A percentile compares a stretch with the other conserved stretches of the same genome.
Evolutionary conservation across 2,113 vertebrate genomes (phyloP).

Genomic region (Lagopus leucura): DNA sequence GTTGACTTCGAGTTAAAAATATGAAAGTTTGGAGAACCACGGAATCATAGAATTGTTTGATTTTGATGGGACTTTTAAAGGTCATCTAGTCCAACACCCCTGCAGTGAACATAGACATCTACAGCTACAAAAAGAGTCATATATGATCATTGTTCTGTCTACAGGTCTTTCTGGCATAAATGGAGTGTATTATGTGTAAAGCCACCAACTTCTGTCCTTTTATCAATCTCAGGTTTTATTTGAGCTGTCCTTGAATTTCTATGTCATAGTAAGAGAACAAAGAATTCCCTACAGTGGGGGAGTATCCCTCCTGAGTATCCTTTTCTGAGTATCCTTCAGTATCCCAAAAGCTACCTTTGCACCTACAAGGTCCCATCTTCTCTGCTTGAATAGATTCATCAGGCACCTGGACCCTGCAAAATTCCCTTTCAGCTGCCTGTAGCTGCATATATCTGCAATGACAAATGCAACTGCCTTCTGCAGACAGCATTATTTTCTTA

Average conservation of each 20-base stretch:
- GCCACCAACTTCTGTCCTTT: not conserved
- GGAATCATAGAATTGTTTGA: too few relatives aligned
- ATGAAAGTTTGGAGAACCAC: not conserved
- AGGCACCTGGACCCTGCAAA: not conserved
- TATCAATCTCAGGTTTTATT: not conserved
- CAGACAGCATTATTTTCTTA: not conserved
- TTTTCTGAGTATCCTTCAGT: not conserved
- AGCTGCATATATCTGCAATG: not conserved
- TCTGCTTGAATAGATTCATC: not conserved
- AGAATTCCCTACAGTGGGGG: not conserved
- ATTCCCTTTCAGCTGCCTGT: not conserved
- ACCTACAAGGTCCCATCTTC: not conserved
- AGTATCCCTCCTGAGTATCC: not conserved
- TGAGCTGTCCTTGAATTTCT: not conserved
- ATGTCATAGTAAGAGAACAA: fast-evolving
- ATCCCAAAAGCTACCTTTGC: not conserved
- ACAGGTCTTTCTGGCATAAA: not conserved
- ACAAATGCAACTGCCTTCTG: not conserved
- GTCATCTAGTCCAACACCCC: too few relatives aligned
- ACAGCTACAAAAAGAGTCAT: too few relatives aligned
- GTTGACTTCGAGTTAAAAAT: fast-evolving
- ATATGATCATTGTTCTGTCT: not conserved
- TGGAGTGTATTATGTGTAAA: fast-evolving
- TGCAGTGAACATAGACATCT: too few relatives aligned
- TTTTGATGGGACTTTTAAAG: too few relatives aligned